Base-by-base conservation (phyloP, 2,797 vertebrate species). In the Acanthiza pusilla region DNA sequence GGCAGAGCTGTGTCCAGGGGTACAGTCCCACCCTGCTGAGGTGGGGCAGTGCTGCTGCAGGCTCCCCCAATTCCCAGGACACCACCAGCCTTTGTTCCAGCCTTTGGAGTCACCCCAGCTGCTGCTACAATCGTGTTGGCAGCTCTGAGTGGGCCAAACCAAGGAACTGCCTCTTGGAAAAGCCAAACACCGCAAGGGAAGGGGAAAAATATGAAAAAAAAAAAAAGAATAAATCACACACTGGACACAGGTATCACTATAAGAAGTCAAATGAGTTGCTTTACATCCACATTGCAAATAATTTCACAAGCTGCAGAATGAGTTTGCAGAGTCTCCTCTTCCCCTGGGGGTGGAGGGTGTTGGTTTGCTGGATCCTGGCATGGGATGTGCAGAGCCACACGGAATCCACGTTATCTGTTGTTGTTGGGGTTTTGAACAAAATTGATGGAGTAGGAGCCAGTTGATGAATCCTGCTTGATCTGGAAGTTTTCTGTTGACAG, bases 401-500 rank as follows among this genome's bases (percentile, higher is more conserved):
- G 71, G 63, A 73, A 90, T 71, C 95, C 57, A 40, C n/a, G 97
- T 93, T 98, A 98, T 98, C 98, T 98, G 61, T 97, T 99, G 72
- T 98, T 98, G 97, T 98, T 98, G 40, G 98, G 98, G 94, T 98
- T 98, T 97, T 99, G 99, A 92, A 99, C 98, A 90, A 99, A 99
- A 95, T 99, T 99, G 97, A 99, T 96, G 30, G 99, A 99, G 95
- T 99, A 99, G 23, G 98, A 99, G 38, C 99, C 99, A 11, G 98
- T 98, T 70, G 97, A 94, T 5, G 98, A 65, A 96, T 99, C 99
- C 96, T 99, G 99, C 93, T 99, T 99, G 96, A 99, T 97, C 98
- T 99, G 99, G 96, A 99, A 99, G 97, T 99, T 99, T 96, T 98
- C 98, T 62, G 99, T 99, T n/a, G 99, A 99, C 71, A 99, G 98